Evolutionary conservation across 2,113 vertebrate species (phyloP).

Genomic region (Misgurnus mizolepis): DNA sequence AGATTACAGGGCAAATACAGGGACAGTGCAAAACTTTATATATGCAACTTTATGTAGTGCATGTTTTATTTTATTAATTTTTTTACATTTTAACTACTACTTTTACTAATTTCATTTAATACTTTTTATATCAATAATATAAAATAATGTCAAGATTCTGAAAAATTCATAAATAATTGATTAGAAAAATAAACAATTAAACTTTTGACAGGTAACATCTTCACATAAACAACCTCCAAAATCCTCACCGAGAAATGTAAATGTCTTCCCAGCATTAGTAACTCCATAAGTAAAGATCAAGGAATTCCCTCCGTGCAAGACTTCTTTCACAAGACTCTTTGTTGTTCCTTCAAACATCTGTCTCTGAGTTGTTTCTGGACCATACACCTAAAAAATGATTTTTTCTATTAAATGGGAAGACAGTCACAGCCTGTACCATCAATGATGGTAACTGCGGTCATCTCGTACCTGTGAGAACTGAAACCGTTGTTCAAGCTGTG

Average conservation of each 20-base stretch:
- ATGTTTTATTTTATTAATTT: no score
- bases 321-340: conserved; percentile 82
- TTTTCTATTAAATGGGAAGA: not conserved
- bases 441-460: not conserved
- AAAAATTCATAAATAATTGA: no score
- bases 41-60: no score
- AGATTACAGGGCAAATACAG: no score
- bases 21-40: no score
- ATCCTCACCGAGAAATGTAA: conserved; percentile 87
- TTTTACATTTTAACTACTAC: no score
- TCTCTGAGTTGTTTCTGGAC: conserved; percentile 85
- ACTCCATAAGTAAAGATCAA: conserved; percentile 94
- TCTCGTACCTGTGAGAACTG: conserved; percentile 86
- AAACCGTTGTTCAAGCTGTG: conserved; percentile 83
- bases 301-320: conserved; percentile 85
- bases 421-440: not conserved
- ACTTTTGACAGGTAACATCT: no score
- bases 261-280: conserved; percentile 95
- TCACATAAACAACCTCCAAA: not conserved
- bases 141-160: no score
- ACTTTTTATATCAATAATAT: no score
- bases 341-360: conserved; percentile 87
- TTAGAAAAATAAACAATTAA: no score
- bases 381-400: conserved; percentile 80
- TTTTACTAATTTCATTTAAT: no score